Percentiles rank a stretch among this genome's conserved stretches.
Evolutionary conservation across 2,113 vertebrate genomes (phyloP).

Genomic region (Calidris pygmaea): DNA sequence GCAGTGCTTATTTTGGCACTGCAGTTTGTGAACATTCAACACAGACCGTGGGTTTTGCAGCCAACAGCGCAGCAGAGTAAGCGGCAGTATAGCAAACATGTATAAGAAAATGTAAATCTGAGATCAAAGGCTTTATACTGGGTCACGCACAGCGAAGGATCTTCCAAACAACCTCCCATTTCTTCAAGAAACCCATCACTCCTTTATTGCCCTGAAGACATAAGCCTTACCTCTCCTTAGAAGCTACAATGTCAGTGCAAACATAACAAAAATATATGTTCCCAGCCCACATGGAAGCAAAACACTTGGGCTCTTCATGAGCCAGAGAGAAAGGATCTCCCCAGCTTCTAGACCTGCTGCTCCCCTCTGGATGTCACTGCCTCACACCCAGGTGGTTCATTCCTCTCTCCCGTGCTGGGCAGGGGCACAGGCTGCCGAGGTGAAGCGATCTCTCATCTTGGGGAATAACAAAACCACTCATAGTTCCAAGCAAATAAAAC

Average conservation of each 20-base stretch:
- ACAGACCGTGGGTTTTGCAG: slow-evolving; percentile 1
- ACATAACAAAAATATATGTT: not conserved
- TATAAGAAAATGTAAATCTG: not conserved
- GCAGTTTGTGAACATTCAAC: slow-evolving; percentile 19
- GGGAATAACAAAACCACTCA: not conserved
- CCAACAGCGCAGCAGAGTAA: not conserved
- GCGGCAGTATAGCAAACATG: not conserved
- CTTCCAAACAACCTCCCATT: not conserved
- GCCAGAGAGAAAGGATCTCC: not conserved
- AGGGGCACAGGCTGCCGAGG: not conserved
- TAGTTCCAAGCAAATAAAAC: not conserved
- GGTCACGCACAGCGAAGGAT: not conserved
- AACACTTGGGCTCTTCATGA: not conserved
- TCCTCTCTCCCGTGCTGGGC: accelerated
- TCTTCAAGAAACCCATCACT: not conserved
- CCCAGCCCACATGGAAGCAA: not conserved
- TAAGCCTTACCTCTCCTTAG: not conserved
- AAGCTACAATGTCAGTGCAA: not conserved
- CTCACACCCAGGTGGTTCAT: not conserved
- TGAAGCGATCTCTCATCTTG: not conserved
- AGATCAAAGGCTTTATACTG: not conserved
- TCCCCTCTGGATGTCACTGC: not conserved
- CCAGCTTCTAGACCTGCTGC: not conserved
- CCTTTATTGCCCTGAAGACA: not conserved
- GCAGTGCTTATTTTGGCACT: slow-evolving; percentile 50